Base-by-base conservation (phyloP, 2,888 invertebrate species). In the Pterobdella sp. region DNA sequence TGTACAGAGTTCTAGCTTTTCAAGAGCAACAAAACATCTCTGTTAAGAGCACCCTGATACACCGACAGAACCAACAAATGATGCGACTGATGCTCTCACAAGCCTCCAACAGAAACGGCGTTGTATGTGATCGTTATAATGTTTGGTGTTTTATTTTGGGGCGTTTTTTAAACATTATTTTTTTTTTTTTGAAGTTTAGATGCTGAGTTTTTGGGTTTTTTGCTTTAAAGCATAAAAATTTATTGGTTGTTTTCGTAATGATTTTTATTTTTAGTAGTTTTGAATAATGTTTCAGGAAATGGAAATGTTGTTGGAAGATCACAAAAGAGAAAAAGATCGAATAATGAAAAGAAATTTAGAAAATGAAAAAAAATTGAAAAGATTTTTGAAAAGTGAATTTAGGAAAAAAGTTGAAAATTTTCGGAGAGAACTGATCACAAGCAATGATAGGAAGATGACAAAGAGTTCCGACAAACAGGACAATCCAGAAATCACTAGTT, bases 201-300 rank as follows among this genome's bases (percentile, higher is more conserved):
- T 42, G 49, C 49, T 14, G n/a, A n/a, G n/a, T n/a, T n/a, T n/a
- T n/a, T n/a, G n/a, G n/a, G n/a, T n/a, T n/a, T n/a, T n/a, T n/a
- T n/a, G n/a, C n/a, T n/a, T n/a, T n/a, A n/a, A n/a, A n/a, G n/a
- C n/a, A n/a, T n/a, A n/a, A n/a, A 22, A 42, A 42, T 14, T 42
- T 7, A 22, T 42, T 14, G 7, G 49, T 42, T 42, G 49, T 42
- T 42, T 42, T 22, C 10, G 49, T 42, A 14, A 14, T 42, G 7
- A 14, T 14, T 42, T 42, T 42, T 7, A 22, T 42, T 42, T 42
- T 42, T 14, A 14, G 49, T 22, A 42, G 49, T 14, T 14, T 14
- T 42, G 22, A 42, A 42, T 14, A 42, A 42, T 42, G 7, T 42
- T 42, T 29, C 65, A 65, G 65, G 65, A 65, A 65, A 7, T 65